A percentile compares a stretch with the other conserved stretches of the same genome.
These are phyloP conservation scores for Pitta sordida DNA, from an alignment of 2,113 vertebrate genomes.

Conservation along the genomic window DNA sequence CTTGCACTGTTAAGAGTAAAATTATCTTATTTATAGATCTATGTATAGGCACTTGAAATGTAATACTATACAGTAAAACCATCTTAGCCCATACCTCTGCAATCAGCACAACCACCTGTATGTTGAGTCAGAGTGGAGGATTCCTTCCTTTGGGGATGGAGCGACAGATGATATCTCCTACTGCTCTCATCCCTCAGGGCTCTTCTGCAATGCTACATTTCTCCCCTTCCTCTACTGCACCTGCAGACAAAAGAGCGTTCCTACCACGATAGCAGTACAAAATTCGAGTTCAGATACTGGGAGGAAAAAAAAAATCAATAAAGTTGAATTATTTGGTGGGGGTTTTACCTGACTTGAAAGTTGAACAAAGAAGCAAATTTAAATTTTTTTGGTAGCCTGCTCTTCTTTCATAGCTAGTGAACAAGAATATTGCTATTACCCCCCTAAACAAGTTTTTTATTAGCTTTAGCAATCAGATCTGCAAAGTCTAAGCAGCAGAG, in stretches of 20 bases:
- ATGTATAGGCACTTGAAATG: not conserved
- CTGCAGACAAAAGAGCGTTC: not conserved
- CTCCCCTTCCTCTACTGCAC: not conserved
- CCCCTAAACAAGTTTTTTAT: not conserved
- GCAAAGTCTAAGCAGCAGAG: not conserved
- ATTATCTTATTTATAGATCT: not conserved
- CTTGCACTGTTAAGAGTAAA: not conserved
- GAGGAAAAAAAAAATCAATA: not conserved
- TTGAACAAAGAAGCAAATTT: not conserved
- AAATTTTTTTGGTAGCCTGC: not conserved
- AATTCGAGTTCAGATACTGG: not conserved
- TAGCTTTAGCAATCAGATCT: not conserved
- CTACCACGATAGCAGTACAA: not conserved
- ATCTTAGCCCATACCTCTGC: not conserved
- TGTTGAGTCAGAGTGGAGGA: not conserved
- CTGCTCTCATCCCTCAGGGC: not conserved
- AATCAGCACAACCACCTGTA: not conserved
- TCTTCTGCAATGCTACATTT: not conserved
- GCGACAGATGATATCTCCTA: not conserved
- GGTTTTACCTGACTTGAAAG: not conserved
- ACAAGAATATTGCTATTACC: not conserved
- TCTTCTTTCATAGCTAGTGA: not conserved
- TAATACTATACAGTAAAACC: not conserved
- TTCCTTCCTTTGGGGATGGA: not conserved
- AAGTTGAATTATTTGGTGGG: not conserved